Conservation (phyloP, 1,140 invertebrate species). For the Drosophila leontia region DNA sequence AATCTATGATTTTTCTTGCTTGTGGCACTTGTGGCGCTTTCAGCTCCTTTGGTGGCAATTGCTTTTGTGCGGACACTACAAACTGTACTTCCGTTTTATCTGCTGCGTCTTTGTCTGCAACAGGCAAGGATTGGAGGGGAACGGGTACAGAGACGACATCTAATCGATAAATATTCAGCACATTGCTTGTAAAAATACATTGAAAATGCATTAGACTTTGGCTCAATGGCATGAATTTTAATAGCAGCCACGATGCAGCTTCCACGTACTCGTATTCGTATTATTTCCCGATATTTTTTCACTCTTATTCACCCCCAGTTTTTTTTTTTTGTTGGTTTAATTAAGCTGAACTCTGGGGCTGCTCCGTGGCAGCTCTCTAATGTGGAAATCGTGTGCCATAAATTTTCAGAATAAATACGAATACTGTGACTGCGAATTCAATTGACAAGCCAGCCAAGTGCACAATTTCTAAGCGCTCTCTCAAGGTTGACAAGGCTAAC, state of each 20-base stretch:
- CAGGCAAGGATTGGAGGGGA: constrained; percentile 8
- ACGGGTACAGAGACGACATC: constrained; percentile 36
- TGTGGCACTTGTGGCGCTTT: constrained; percentile 53
- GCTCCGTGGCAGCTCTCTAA: constrained; percentile 38
- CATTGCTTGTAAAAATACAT: constrained; percentile 76
- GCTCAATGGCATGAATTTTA: constrained; percentile 70
- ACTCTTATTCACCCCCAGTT: not conserved
- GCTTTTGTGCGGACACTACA: constrained; percentile 75
- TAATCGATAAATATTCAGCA: constrained; percentile 79
- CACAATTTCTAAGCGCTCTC: constrained; percentile 68
- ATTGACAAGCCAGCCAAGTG: constrained; percentile 73
- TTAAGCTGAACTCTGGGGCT: constrained; percentile 58
- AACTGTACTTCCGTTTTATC: constrained; percentile 77
- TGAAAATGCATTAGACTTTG: constrained; percentile 79
- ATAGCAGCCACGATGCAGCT: constrained; percentile 36
- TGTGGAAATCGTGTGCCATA: constrained; percentile 80
- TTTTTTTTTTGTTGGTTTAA: constrained; percentile 50
- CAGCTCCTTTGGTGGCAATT: constrained; percentile 54
- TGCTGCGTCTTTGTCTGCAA: constrained; percentile 68
- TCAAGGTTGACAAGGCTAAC: constrained; percentile 69
- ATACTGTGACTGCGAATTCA: constrained; percentile 10
- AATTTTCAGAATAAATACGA: constrained; percentile 61
- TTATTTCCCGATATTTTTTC: constrained; percentile 30
- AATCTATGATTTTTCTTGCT: constrained; percentile 32
- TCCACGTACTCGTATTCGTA: constrained; percentile 11